Conservation (phyloP, 2,797 vertebrate species). For the Odontamblyopus rebecca region DNA sequence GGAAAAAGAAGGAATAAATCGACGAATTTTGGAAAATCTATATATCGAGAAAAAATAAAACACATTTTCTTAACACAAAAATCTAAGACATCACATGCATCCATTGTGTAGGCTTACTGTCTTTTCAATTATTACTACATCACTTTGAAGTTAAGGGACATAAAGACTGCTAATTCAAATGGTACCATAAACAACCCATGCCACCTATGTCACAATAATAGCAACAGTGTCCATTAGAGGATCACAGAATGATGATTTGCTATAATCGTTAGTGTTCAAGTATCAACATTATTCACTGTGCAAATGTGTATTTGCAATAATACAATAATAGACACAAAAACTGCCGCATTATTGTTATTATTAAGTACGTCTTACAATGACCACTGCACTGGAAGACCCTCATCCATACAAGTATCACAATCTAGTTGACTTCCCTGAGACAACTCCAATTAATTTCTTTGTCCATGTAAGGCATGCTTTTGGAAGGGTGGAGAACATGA, state of each 20-base stretch:
- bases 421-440: constrained; percentile 80
- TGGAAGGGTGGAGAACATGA: constrained; percentile 30
- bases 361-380: constrained; percentile 26
- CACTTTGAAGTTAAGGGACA: constrained; percentile 36
- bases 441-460: constrained; percentile 61
- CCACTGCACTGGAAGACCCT: constrained; percentile 72
- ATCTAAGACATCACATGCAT: constrained; percentile 15
- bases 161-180: constrained; percentile 14
- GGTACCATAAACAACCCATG: constrained; percentile 29
- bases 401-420: constrained; percentile 68
- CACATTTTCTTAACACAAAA: constrained; percentile 16
- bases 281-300: constrained; percentile 62
- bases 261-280: constrained; percentile 64
- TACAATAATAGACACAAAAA: constrained; percentile 43
- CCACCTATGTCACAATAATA: constrained; percentile 26
- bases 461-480: constrained; percentile 70
- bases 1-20: constrained; percentile 10
- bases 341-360: constrained; percentile 28
- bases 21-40: constrained; percentile 15
- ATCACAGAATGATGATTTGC: constrained; percentile 40
- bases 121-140: constrained; percentile 19
- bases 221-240: constrained; percentile 31
- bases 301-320: constrained; percentile 63
- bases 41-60: constrained; percentile 14
- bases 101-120: constrained; percentile 17